phyloP scores from a whole-genome alignment of 2,797 vertebrate genomes.

The Cryptoblepharus egeriae region DNA sequence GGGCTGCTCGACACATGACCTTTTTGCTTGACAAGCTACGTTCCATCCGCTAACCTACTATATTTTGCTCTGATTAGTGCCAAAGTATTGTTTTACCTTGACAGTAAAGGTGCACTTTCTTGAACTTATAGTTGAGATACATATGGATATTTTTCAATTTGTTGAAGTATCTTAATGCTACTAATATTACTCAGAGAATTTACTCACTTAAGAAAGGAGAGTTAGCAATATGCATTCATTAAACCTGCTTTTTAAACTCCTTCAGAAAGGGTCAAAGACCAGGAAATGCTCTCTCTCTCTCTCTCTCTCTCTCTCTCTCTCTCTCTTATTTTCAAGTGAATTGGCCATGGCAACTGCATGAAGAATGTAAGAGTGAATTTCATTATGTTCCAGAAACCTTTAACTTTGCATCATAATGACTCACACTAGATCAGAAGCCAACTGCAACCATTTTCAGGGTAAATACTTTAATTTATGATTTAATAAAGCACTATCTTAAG shows the following conservation, averaged over 20 bases:
- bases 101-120: constrained; percentile 66
- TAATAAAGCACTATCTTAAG: constrained; percentile 71
- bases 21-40: constrained; percentile 1
- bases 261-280: constrained; percentile 77
- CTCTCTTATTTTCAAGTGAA: constrained; percentile 78
- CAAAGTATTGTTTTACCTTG: constrained; percentile 45
- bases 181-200: constrained; percentile 70
- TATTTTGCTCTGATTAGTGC: constrained; percentile 44
- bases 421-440: constrained; percentile 65
- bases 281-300: constrained; percentile 75
- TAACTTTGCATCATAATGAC: constrained; percentile 78
- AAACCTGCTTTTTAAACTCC: constrained; percentile 73
- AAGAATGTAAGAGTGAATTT: constrained; percentile 77
- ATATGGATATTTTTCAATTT: constrained; percentile 69
- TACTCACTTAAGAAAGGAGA: constrained; percentile 67
- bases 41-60: constrained; percentile 37
- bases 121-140: constrained; percentile 62
- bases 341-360: constrained; percentile 71
- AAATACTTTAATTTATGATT: constrained; percentile 74
- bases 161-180: constrained; percentile 68
- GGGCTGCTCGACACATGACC: background rate
- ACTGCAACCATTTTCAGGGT: constrained; percentile 65
- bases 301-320: constrained; percentile 73
- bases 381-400: constrained; percentile 74
- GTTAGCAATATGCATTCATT: constrained; percentile 73